Percentiles rank a stretch among this genome's conserved stretches.
Conservation (phyloP, 2,888 invertebrate species). For the Thymelicus acteon region DNA sequence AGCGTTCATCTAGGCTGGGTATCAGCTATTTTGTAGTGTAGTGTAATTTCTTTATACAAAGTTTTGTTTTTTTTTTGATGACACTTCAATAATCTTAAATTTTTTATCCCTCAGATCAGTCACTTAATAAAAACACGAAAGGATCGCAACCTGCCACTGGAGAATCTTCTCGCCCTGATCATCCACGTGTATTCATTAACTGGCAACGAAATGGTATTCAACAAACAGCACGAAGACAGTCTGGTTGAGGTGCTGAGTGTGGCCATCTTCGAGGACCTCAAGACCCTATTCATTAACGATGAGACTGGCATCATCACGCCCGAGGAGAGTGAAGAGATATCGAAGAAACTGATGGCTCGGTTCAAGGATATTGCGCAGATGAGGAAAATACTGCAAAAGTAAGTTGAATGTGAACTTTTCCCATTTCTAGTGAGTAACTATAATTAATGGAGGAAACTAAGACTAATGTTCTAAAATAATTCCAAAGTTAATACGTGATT, state of each 20-base stretch:
- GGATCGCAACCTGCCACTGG: conserved; percentile 80
- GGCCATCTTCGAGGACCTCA: conserved; percentile 85
- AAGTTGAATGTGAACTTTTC: conserved; percentile 42
- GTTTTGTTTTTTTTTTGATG: too few species aligned
- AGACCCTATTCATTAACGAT: conserved; percentile 52
- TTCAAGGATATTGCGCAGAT: conserved; percentile 71
- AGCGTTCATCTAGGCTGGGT: too few species aligned
- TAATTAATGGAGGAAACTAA: too few species aligned
- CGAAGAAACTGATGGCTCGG: conserved; percentile 59
- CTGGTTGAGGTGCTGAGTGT: conserved; percentile 78
- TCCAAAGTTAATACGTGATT: too few species aligned
- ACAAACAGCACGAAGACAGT: conserved; percentile 77
- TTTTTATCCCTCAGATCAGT: conserved; percentile 72
- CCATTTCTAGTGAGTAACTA: too few species aligned
- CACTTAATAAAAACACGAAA: conserved; percentile 83
- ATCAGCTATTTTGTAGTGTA: too few species aligned
- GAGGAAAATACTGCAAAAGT: conserved; percentile 70
- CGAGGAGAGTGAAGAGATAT: conserved; percentile 61
- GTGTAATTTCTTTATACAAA: too few species aligned
- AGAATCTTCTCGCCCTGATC: conserved; percentile 84
- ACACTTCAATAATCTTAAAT: not conserved
- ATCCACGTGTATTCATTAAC: conserved; percentile 86
- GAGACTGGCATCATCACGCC: conserved; percentile 56
- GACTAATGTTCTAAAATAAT: too few species aligned
- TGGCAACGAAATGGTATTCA: conserved; percentile 84